These are phyloP conservation scores for Yoshiicerus persimilis DNA, from an alignment of 1,140 invertebrate genomes.

Conservation along the genomic window DNA sequence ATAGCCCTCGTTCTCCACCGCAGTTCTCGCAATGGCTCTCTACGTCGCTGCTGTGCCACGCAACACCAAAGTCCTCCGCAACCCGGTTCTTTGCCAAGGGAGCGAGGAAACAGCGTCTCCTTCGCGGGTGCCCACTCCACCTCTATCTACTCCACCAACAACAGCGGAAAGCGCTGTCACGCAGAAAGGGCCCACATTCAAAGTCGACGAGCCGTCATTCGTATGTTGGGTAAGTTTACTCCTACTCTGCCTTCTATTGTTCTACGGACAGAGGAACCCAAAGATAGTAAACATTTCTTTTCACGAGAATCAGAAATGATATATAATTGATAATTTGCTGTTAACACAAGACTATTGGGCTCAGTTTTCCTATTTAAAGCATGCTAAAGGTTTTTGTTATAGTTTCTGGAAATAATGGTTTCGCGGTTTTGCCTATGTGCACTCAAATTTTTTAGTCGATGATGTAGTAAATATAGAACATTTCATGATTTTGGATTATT, in stretches of 20 bases:
- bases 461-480: too few relatives aligned
- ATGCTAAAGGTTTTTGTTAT: too few relatives aligned
- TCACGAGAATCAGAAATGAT: too few relatives aligned
- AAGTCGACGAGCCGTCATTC: conserved; percentile 69
- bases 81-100: background rate
- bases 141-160: background rate
- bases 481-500: too few relatives aligned
- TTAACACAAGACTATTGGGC: too few relatives aligned
- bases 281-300: too few relatives aligned
- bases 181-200: conserved; percentile 49
- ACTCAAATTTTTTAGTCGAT: too few relatives aligned
- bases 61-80: conserved; percentile 32
- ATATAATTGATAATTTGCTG: too few relatives aligned
- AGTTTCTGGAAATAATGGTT: too few relatives aligned
- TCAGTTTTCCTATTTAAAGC: too few relatives aligned
- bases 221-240: conserved; percentile 74
- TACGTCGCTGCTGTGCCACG: conserved; percentile 47
- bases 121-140: background rate
- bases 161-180: conserved; percentile 42
- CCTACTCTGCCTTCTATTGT: background rate
- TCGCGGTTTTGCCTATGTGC: too few relatives aligned
- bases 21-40: conserved; percentile 48
- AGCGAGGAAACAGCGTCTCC: background rate
- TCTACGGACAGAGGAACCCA: too few relatives aligned
- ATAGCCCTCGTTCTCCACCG: conserved; percentile 48